Conservation (phyloP, 2,888 invertebrate genomes). For the Stenoptilia bipunctidactyla region DNA sequence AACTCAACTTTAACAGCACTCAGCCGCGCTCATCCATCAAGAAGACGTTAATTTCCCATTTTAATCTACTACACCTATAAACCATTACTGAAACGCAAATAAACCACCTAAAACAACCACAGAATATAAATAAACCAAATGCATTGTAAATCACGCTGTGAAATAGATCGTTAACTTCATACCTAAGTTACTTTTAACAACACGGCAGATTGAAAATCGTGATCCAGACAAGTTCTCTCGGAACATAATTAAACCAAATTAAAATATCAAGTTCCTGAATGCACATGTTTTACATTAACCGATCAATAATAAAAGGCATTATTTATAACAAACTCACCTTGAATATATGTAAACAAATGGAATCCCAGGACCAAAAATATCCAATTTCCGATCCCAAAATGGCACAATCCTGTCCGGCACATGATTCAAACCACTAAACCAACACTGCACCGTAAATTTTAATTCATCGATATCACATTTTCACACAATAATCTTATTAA, state of each 20-base stretch:
- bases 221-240: not conserved
- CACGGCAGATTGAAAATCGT: constrained; percentile 6
- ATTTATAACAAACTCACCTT: constrained; percentile 61
- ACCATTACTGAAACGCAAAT: constrained; percentile 29
- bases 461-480: constrained; percentile 68
- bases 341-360: constrained; percentile 67
- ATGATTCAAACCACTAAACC: constrained; percentile 46
- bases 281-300: constrained; percentile 7
- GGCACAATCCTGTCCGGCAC: constrained; percentile 62
- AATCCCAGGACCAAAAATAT: constrained; percentile 57
- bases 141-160: constrained; percentile 2
- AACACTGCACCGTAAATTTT: constrained; percentile 53
- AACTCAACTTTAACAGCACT: not conserved
- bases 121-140: constrained; percentile 20
- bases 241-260: too few species aligned
- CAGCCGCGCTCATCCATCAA: not conserved
- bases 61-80: constrained; percentile 28
- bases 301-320: constrained; percentile 53
- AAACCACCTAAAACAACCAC: constrained; percentile 25
- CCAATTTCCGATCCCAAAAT: constrained; percentile 60
- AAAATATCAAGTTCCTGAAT: too few species aligned
- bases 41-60: constrained; percentile 18
- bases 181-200: too few species aligned
- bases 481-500: constrained; percentile 46
- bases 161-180: constrained; percentile 2